phyloP scores from a whole-genome alignment of 2,797 vertebrate genomes.

The Danio aesculapii region DNA sequence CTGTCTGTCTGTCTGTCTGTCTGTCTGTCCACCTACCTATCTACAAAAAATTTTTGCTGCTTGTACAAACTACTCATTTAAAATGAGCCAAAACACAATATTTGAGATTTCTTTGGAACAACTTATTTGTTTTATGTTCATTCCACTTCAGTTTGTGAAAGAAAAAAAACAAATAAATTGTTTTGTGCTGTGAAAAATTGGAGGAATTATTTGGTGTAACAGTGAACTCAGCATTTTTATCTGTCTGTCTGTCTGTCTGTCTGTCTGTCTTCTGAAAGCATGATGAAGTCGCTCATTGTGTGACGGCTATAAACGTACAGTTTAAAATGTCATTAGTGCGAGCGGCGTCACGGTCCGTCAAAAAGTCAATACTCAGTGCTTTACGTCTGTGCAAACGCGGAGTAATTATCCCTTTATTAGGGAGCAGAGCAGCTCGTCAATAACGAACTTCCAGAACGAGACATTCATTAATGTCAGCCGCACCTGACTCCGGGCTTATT shows the following conservation, averaged over 20 bases:
- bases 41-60: too few species aligned
- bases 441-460: constrained; percentile 82
- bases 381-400: constrained; percentile 83
- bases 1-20: too few species aligned
- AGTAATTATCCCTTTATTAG: constrained; percentile 87
- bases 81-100: too few species aligned
- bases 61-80: too few species aligned
- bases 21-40: too few species aligned
- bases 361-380: constrained; percentile 84
- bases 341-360: constrained; percentile 81
- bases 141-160: too few species aligned
- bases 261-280: constrained; percentile 78
- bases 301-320: constrained; percentile 83
- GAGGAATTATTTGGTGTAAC: too few species aligned
- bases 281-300: constrained; percentile 75
- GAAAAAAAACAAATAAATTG: too few species aligned
- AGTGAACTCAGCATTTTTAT: too few species aligned
- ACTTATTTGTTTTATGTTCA: too few species aligned
- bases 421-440: constrained; percentile 76
- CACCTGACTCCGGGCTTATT: constrained; percentile 85
- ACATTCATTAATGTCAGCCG: constrained; percentile 88
- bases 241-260: constrained; percentile 49
- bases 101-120: too few species aligned
- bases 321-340: constrained; percentile 84
- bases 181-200: too few species aligned